These are phyloP conservation scores for Erpornis zantholeuca DNA, from an alignment of 2,113 vertebrate genomes.

Conservation along the genomic window DNA sequence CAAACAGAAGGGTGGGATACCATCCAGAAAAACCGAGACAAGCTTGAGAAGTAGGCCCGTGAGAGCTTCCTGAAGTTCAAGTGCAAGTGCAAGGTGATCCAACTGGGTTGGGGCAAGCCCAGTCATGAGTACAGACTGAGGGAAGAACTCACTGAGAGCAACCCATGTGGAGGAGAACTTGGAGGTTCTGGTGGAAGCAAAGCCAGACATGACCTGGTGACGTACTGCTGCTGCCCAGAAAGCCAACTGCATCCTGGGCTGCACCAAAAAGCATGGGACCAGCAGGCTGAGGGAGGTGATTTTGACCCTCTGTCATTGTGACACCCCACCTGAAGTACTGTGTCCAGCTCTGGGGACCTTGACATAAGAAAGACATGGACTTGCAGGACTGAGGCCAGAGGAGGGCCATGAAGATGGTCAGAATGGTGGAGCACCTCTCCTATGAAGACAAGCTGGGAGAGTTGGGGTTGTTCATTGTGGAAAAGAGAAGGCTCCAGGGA, in stretches of 20 bases:
- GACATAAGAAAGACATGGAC: not conserved
- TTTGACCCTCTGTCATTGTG: not conserved
- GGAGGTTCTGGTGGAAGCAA: not conserved
- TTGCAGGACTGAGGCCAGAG: not conserved
- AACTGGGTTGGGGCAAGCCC: not conserved
- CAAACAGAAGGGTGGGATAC: not conserved
- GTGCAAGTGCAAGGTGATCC: not conserved
- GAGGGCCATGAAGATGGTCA: not conserved
- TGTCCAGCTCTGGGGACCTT: not conserved
- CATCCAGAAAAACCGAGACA: not conserved
- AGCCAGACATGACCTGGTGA: too few relatives aligned
- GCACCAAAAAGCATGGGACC: not conserved
- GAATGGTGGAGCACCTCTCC: not conserved
- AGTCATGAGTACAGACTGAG: not conserved
- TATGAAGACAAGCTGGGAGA: not conserved
- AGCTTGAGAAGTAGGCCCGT: not conserved
- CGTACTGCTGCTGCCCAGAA: not conserved
- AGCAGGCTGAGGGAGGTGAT: not conserved
- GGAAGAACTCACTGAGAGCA: not conserved
- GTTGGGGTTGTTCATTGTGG: not conserved
- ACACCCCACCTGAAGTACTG: not conserved
- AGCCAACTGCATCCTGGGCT: accelerated
- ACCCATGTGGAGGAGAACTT: not conserved
- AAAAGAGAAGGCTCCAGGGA: not conserved
- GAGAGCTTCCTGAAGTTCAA: not conserved